A percentile compares a stretch with the other conserved stretches of the same genome.
These are phyloP conservation scores for Scaeva pyrastri DNA, from an alignment of 2,888 invertebrate genomes.

Conservation along the genomic window DNA sequence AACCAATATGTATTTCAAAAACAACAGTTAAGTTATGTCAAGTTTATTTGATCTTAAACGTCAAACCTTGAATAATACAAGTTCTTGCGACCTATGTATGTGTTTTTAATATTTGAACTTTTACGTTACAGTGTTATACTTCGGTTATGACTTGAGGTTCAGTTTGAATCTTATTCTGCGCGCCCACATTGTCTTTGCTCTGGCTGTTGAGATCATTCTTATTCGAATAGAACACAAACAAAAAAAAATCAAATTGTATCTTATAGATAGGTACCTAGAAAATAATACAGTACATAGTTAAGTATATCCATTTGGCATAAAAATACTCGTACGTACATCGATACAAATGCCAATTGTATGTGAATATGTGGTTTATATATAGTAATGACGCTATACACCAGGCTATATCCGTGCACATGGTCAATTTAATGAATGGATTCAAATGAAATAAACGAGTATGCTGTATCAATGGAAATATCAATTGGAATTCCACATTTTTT, in stretches of 20 bases:
- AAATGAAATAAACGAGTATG: conserved; percentile 72
- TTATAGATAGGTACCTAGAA: too few species aligned
- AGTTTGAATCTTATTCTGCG: conserved; percentile 22
- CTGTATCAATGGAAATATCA: conserved; percentile 74
- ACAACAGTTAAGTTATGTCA: too few species aligned
- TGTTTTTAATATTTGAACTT: conserved; percentile 21
- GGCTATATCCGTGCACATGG: conserved; percentile 51
- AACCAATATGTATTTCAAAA: too few species aligned
- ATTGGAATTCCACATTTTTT: conserved; percentile 69
- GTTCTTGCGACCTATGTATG: neutral
- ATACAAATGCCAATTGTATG: conserved; percentile 3
- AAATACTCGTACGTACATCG: neutral
- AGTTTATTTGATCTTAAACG: too few species aligned
- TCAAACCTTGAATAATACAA: too few species aligned
- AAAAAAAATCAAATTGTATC: conserved; percentile 49
- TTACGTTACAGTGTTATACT: conserved; percentile 34
- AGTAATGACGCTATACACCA: neutral
- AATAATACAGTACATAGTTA: neutral
- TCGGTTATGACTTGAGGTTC: conserved; percentile 59
- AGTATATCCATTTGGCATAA: neutral
- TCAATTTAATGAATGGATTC: conserved; percentile 75
- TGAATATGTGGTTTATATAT: neutral
- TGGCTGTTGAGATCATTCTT: conserved; percentile 68
- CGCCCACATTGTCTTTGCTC: conserved; percentile 60
- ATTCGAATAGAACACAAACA: conserved; percentile 31